Evolutionary conservation across 2,888 invertebrate species (phyloP).

Genomic region (Drosophila parthenogenetica): DNA sequence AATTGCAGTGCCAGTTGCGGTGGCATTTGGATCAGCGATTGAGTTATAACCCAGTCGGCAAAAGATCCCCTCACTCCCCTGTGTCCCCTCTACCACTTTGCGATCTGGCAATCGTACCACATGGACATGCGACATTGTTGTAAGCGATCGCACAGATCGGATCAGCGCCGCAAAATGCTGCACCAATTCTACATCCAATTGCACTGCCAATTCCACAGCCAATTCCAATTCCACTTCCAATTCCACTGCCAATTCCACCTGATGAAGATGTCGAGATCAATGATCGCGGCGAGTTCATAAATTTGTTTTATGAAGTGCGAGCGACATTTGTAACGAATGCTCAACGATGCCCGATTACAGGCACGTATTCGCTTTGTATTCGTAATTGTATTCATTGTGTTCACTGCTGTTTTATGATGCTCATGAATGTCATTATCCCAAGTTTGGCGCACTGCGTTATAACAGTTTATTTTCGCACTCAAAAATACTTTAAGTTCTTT

Average conservation of each 20-base stretch:
- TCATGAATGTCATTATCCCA: slow-evolving; percentile 32
- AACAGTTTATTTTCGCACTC: too few species aligned
- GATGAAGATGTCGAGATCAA: slow-evolving; percentile 82
- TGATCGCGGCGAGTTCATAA: slow-evolving; percentile 81
- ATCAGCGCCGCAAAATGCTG: slow-evolving; percentile 29
- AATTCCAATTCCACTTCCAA: slow-evolving; percentile 30
- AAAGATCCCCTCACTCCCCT: slow-evolving; percentile 3
- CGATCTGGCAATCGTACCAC: slow-evolving; percentile 43
- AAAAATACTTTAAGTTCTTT: neutral
- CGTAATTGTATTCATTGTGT: slow-evolving; percentile 60
- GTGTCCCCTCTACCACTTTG: too few species aligned
- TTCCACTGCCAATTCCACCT: slow-evolving; percentile 56
- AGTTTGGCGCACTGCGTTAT: neutral
- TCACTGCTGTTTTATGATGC: slow-evolving; percentile 30
- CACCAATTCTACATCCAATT: slow-evolving; percentile 30
- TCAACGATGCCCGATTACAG: slow-evolving; percentile 67
- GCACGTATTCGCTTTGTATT: slow-evolving; percentile 54
- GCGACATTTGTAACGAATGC: slow-evolving; percentile 81
- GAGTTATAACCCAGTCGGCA: slow-evolving; percentile 66
- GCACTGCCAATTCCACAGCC: slow-evolving; percentile 17
- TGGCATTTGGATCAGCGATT: slow-evolving; percentile 79
- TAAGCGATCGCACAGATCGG: slow-evolving; percentile 40
- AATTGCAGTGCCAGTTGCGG: slow-evolving; percentile 52
- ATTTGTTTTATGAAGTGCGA: slow-evolving; percentile 82
- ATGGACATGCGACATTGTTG: slow-evolving; percentile 55